Evolutionary conservation across 2,113 vertebrate genomes (phyloP).

Genomic region (Sitta europaea): DNA sequence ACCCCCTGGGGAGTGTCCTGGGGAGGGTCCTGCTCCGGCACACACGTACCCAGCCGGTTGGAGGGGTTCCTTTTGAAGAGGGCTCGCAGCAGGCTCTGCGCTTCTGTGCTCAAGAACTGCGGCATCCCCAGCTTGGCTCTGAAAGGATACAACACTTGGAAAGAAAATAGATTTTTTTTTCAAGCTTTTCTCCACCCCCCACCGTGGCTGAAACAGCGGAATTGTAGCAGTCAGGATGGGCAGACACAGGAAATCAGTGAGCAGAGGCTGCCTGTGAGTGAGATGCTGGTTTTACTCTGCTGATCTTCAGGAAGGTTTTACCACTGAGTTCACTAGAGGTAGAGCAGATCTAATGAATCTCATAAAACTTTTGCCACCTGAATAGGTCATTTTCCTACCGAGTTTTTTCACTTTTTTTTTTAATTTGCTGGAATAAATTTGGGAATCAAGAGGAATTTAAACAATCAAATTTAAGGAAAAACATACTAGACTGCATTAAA

Average conservation of each 20-base stretch:
- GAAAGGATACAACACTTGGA: slow-evolving; percentile 46
- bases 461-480: neutral
- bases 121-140: slow-evolving; percentile 98
- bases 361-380: neutral
- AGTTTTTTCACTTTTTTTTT: neutral
- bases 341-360: neutral
- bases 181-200: neutral
- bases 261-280: neutral
- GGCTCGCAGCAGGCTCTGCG: slow-evolving; percentile 92
- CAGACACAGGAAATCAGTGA: neutral
- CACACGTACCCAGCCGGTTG: slow-evolving; percentile 90
- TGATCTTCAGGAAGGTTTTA: neutral
- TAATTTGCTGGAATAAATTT: neutral
- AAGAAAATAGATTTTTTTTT: slow-evolving; percentile 31
- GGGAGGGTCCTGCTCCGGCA: too few relatives aligned
- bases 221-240: neutral
- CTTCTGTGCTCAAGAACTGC: slow-evolving; percentile 88
- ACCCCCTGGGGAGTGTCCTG: too few relatives aligned
- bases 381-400: neutral
- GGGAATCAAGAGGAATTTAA: neutral
- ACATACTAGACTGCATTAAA: neutral
- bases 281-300: neutral
- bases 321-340: neutral
- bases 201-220: neutral
- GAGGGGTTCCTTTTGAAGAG: slow-evolving; percentile 95